phyloP scores from a whole-genome alignment of 1,140 invertebrate genomes.

The Antheraea pernyi region DNA sequence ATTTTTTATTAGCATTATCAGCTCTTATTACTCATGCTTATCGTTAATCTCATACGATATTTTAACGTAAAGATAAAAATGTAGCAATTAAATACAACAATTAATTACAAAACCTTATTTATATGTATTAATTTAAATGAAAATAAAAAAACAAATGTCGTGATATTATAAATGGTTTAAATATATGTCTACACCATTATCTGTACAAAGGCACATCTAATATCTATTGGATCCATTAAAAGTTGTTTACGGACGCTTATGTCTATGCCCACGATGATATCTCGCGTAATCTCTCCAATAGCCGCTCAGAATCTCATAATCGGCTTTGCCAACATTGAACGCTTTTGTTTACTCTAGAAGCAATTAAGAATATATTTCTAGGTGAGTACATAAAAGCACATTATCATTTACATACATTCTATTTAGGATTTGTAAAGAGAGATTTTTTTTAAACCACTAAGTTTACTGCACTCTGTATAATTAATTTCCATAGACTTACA shows the following conservation, averaged over 20 bases:
- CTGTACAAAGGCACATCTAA: neutral
- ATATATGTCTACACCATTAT: neutral
- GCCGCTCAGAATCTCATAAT: slow-evolving; percentile 37
- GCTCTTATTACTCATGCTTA: no score
- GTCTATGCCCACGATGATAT: slow-evolving; percentile 21
- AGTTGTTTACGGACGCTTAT: slow-evolving; percentile 3
- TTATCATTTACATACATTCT: neutral
- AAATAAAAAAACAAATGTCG: no score
- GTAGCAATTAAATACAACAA: no score
- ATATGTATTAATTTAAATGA: no score
- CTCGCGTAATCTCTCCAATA: slow-evolving; percentile 34
- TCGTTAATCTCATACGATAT: no score
- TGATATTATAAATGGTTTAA: neutral
- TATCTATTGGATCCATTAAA: slow-evolving; percentile 14
- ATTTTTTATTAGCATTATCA: no score
- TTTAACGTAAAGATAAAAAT: no score
- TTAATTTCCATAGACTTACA: no score
- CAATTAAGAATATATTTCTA: slow-evolving; percentile 12
- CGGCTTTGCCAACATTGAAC: slow-evolving; percentile 33
- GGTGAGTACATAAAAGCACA: neutral
- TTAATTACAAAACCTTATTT: no score
- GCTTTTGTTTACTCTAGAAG: slow-evolving; percentile 13
- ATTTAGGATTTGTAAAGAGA: neutral
- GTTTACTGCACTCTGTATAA: no score
- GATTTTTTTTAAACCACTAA: no score